Base-by-base conservation (phyloP, 2,888 invertebrate genomes). In the Steromphala cineraria region DNA sequence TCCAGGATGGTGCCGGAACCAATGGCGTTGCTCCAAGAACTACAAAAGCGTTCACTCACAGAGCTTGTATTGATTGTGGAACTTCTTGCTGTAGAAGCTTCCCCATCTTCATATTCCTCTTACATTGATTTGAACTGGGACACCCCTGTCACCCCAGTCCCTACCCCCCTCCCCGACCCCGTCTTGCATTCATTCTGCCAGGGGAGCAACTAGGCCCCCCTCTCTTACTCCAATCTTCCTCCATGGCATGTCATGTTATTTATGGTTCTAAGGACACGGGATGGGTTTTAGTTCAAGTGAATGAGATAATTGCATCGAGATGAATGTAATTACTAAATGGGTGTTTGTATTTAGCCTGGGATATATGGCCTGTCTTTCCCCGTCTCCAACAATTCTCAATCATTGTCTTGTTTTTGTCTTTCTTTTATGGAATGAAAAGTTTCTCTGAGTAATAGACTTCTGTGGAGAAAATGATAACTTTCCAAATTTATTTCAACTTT, bases 221-320 rank as follows among this genome's bases (percentile, higher is more conserved):
- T 62, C 62, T 28, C 21, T 21, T 5, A 8, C 24, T 24, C 56
- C 19, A 56, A 24, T 71, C 67, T 71, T 31, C 36, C 19, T 40
- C 24, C 40, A 19, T 71, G 71, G 71, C 71, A 71, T 71, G 31
- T 36, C 31, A 40, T 40, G 71, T 71, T 71, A 71, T 71, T 71
- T 71, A 71, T 40, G 71, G 40, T 31, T 24, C 71, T 19, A n/a
- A 71, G 36, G 71, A 71, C 71, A 71, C 40, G 71, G 36, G 71
- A 71, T 71, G 71, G 71, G 71, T 71, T 71, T 71, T 71, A 71
- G 71, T 71, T 71, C 71, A 71, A 71, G 71, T 71, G 71, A 71
- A 71, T 36, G 71, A 36, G 71, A 71, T 71, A 71, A 71, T 71
- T 71, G 36, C 71, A 71, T 19, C 71, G 71, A 40, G 71, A 36